Evolutionary conservation across 2,888 invertebrate genomes (phyloP), one percentile per base, ranked within the genome.

Genomic region (Pardosa pseudoannulata): DNA sequence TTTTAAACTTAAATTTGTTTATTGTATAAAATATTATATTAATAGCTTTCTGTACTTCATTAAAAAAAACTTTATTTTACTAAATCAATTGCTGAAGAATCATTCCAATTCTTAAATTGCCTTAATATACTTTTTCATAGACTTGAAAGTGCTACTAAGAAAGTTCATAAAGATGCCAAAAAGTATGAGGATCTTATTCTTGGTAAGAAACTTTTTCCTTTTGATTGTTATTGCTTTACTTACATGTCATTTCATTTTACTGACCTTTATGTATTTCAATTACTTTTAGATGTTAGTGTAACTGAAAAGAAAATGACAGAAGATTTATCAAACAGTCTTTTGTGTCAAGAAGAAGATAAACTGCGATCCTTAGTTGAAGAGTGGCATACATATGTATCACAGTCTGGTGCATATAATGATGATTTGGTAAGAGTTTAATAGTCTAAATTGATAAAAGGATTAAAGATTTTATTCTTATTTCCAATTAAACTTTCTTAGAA

Each of bases 321-420:
- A 1, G 92, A 92, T 89, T 89, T 93, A 28, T 91, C 91, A 64
- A 90, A 90, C 9, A 91, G 92, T 88, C 89, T 90, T 32, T 88
- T 92, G n/a, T 92, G 92, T 41, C 92, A 92, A 70, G 89, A 91
- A 28, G 91, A 91, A 80, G 91, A 91, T 65, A 91, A 92, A 36
- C 91, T 92, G 19, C 90, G 92, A 79, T 90, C 89, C 27, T 90
- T 92, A 19, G 91, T 92, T 0, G 92, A 93, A 88, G 91, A 92
- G 32, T 93, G 93, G 90, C 91, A 92, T 89, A 92, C 92, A 9
- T 91, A 92, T 70, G 91, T 91, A 19, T 90, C 90, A 16, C 91
- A 92, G 90, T 91, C 91, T 89, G 79, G 70, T 70, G 70, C 89
- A 56, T 85, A 80, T 50, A 88, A 89, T 64, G 89, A 90, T 72